Percentiles rank a stretch among this genome's conserved stretches.
These are phyloP conservation scores for Embidobia sp. DNA, from an alignment of 2,888 invertebrate genomes.

Conservation along the genomic window DNA sequence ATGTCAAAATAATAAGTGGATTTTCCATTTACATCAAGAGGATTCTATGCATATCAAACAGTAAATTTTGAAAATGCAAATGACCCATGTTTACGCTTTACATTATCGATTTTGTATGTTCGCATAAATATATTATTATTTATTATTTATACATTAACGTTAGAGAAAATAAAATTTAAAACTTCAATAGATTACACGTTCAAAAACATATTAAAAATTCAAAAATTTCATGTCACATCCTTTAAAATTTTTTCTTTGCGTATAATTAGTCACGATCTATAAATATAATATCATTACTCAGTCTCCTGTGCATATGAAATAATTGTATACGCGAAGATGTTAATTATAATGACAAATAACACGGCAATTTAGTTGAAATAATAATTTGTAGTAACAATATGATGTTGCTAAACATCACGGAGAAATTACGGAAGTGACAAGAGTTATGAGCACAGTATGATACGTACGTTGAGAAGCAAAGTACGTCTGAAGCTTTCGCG, in stretches of 20 bases:
- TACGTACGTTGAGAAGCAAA: conserved; percentile 42
- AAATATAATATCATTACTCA: conserved; percentile 9
- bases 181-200: too few species aligned
- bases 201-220: too few species aligned
- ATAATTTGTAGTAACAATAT: conserved; percentile 43
- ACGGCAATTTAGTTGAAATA: conserved; percentile 22
- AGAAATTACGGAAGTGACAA: conserved; percentile 55
- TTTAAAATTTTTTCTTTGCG: not conserved
- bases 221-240: too few species aligned
- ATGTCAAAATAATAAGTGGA: too few species aligned
- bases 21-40: too few species aligned
- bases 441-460: conserved; percentile 59
- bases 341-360: conserved; percentile 38
- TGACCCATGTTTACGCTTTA: too few species aligned
- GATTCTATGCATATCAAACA: too few species aligned
- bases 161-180: too few species aligned
- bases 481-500: conserved; percentile 56
- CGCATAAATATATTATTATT: too few species aligned
- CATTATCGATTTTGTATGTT: too few species aligned
- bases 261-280: not conserved
- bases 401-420: conserved; percentile 46
- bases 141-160: too few species aligned
- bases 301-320: conserved; percentile 1
- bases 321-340: conserved; percentile 15
- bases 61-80: too few species aligned